Evolutionary conservation across 2,113 vertebrate species (phyloP).

Genomic region (Pavo muticus): DNA sequence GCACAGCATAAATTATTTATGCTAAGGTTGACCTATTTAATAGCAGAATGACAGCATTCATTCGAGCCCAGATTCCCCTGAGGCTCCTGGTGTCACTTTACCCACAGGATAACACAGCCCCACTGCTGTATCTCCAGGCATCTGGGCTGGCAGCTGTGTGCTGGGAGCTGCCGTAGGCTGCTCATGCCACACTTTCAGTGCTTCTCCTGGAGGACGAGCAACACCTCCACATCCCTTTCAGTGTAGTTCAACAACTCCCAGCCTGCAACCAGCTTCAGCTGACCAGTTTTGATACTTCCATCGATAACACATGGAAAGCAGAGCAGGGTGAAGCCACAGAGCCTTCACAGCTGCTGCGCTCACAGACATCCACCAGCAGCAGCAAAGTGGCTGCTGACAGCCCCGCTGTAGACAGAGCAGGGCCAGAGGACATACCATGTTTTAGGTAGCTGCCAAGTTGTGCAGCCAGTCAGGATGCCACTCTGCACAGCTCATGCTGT

Average conservation of each 20-base stretch:
- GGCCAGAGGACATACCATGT: not conserved
- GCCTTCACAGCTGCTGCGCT: not conserved
- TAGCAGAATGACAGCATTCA: slow-evolving; percentile 51
- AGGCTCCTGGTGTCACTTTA: slow-evolving; percentile 35
- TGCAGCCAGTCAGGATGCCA: not conserved
- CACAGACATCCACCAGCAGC: not conserved
- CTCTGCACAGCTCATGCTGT: not conserved
- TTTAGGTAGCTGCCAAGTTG: not conserved
- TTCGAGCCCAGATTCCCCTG: not conserved
- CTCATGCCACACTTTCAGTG: not conserved
- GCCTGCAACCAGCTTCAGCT: not conserved
- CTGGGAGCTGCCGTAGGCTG: not conserved
- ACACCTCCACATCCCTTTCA: not conserved
- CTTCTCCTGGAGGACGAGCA: not conserved
- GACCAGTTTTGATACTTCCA: not conserved
- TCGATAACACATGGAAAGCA: fast-evolving
- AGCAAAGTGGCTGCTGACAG: not conserved
- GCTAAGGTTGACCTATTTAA: slow-evolving; percentile 41
- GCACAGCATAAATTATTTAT: slow-evolving; percentile 65
- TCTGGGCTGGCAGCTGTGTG: not conserved
- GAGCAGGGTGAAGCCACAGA: not conserved
- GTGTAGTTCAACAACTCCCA: not conserved
- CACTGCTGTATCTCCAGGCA: fast-evolving
- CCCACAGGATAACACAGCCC: not conserved
- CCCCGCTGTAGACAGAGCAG: not conserved